Evolutionary conservation across 2,888 invertebrate genomes (phyloP).

Genomic region (Lacanobia oleracea): DNA sequence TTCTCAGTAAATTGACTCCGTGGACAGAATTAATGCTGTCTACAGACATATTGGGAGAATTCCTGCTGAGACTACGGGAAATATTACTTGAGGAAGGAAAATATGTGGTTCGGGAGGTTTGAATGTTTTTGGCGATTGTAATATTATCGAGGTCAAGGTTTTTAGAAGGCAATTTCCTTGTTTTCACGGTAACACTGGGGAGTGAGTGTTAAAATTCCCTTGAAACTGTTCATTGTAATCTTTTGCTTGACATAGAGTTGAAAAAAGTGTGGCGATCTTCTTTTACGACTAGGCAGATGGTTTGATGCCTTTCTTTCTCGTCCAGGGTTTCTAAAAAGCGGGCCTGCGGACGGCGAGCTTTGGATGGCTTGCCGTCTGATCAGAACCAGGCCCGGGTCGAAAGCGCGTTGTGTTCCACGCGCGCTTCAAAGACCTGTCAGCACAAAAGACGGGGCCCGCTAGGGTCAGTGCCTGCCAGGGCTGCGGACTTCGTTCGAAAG

Average conservation of each 20-base stretch:
- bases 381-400: too few relatives aligned
- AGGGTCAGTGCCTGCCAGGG: too few relatives aligned
- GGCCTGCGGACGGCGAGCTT: too few relatives aligned
- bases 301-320: too few relatives aligned
- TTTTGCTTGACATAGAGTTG: not conserved
- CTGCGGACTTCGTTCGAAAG: too few relatives aligned
- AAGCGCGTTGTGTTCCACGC: too few relatives aligned
- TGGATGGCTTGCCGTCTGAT: too few relatives aligned
- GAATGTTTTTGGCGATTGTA: not conserved
- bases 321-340: too few relatives aligned
- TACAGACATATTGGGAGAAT: conserved; percentile 1
- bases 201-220: not conserved
- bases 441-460: too few relatives aligned
- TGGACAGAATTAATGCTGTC: conserved; percentile 45
- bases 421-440: too few relatives aligned
- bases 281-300: too few relatives aligned
- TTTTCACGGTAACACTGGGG: not conserved
- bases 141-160: conserved; percentile 6
- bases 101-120: not conserved
- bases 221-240: not conserved
- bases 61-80: conserved; percentile 21
- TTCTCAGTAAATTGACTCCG: conserved; percentile 52
- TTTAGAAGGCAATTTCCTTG: not conserved
- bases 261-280: too few relatives aligned
- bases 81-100: conserved; percentile 13